Conservation (phyloP, 2,888 invertebrate genomes). For the Bombylius major region DNA sequence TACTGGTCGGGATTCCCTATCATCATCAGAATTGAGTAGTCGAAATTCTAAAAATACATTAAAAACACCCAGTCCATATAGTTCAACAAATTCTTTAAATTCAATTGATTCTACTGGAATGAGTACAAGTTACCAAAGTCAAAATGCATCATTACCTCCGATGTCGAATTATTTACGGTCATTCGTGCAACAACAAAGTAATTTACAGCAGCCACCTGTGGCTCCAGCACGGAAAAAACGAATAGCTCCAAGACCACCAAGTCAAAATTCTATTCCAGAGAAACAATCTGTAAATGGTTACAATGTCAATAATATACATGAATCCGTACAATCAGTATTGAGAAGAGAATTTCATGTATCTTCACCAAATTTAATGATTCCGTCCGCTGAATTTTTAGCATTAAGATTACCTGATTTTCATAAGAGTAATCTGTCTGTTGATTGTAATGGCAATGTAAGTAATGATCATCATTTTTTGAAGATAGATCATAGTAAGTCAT, state of each 20-base stretch:
- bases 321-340: constrained; percentile 13
- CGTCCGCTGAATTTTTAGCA: constrained; percentile 8
- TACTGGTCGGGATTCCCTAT: constrained; percentile 31
- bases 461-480: neutral
- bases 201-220: constrained; percentile 15
- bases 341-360: constrained; percentile 31
- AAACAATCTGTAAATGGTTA: constrained; percentile 14
- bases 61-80: constrained; percentile 36
- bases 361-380: constrained; percentile 26
- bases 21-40: constrained; percentile 35
- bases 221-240: constrained; percentile 34
- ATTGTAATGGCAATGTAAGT: constrained; percentile 24
- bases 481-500: neutral
- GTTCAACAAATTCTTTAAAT: constrained; percentile 36
- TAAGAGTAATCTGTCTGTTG: constrained; percentile 19
- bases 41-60: constrained; percentile 33
- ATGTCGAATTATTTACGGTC: neutral
- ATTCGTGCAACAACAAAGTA: neutral
- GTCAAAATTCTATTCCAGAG: constrained; percentile 31
- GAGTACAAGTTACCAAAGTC: constrained; percentile 26
- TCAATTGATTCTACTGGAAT: constrained; percentile 36
- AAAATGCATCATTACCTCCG: constrained; percentile 21
- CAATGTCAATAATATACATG: constrained; percentile 1
- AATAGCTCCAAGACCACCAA: constrained; percentile 32
- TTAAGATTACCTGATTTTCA: constrained; percentile 13